Base-by-base conservation (phyloP, 2,113 vertebrate genomes). In the Peromyscus californicus region DNA sequence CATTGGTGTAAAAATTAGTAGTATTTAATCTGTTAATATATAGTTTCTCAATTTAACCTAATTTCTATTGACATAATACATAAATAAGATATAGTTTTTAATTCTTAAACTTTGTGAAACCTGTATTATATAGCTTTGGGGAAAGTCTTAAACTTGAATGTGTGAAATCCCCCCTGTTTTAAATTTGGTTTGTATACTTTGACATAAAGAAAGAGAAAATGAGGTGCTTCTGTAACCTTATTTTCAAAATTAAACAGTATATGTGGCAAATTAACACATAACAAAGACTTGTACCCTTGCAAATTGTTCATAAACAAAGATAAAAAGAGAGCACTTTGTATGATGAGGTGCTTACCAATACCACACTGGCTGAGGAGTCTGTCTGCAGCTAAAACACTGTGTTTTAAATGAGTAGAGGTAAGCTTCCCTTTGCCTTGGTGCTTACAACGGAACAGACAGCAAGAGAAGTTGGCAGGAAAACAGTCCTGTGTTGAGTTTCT, bases 1-100 rank as follows among this genome's bases (percentile, higher is more conserved):
- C 91, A 97, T 97, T 70, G 9, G 39, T 90, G 36, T 74, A 51
- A 95, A 98, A 98, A 98, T 96, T 93, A 97, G 0, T 90, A 96
- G 97, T 80, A 95, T 97, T 92, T 98, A 97, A 95, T 96, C 90
- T 84, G 42, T 96, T 59, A 79, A 93, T 11, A 4, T 65, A 36
- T 19, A 36, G 10, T 85, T 31, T 3, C 91, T 78, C 11, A 42
- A 89, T 54, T 93, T 67, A 82, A 93, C 51, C 57, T 83, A 57
- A 94, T 74, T 92, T 91, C 16, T 63, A 83, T 67, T 90, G 42
- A 54, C 7, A 39, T 69, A 94, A 54, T 24, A 61, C 42, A 61
- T 80, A 82, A 48, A 10, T 87, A 89, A 54, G 26, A 90, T 86
- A 83, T 65, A 6, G 75, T 78, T 79, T 92, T 84, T 91, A 54